Evolutionary conservation across 2,797 vertebrate species (phyloP).

Genomic region (Pyrocephalus nanus): DNA sequence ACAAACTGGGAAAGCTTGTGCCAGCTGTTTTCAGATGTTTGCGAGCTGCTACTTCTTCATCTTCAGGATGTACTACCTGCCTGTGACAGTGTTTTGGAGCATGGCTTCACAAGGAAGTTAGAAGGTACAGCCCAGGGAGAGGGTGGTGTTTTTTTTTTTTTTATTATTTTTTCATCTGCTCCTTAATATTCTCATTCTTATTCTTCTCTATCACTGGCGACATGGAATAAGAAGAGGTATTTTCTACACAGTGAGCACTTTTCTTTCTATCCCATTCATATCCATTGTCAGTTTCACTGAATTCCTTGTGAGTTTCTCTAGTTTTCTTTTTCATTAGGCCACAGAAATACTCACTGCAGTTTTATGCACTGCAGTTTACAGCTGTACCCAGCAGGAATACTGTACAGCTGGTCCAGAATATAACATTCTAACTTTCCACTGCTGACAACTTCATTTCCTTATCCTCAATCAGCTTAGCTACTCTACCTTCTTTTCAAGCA

Average conservation of each 20-base stretch:
- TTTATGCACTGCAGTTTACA: not conserved
- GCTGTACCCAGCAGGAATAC: not conserved
- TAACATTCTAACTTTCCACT: not conserved
- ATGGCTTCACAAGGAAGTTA: not conserved
- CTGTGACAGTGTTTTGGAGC: constrained; percentile 24
- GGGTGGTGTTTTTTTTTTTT: not conserved
- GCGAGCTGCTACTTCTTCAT: constrained; percentile 42
- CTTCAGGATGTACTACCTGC: constrained; percentile 62
- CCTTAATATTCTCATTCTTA: not conserved
- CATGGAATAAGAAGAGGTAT: not conserved
- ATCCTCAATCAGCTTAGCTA: not conserved
- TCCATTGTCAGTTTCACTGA: not conserved
- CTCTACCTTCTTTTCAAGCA: not conserved
- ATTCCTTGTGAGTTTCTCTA: not conserved
- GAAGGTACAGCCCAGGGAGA: not conserved
- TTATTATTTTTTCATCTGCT: not conserved
- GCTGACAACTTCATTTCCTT: not conserved
- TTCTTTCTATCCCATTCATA: not conserved
- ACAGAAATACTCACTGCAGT: not conserved
- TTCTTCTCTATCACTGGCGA: not conserved
- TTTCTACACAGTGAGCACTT: not conserved
- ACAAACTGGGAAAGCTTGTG: not conserved
- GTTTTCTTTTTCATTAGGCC: not conserved
- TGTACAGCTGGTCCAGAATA: not conserved
- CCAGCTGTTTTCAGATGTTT: constrained; percentile 66